Conservation (phyloP, 1,140 invertebrate species). For the Triops longicaudatus region DNA sequence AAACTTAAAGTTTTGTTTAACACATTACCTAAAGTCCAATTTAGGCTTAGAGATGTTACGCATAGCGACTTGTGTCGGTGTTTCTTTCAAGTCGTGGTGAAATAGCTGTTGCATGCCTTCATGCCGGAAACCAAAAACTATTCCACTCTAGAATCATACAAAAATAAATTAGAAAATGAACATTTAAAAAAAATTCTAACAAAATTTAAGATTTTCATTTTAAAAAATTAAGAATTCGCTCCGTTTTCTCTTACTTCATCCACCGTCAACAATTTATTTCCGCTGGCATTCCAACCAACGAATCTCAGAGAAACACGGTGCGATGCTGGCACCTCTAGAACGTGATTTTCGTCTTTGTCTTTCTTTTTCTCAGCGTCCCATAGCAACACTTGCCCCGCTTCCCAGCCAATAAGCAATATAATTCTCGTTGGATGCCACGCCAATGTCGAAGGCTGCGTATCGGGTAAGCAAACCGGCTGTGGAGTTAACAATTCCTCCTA, state of each 20-base stretch:
- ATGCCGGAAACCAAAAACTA: not conserved
- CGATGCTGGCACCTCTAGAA: not conserved
- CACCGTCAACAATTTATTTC: not conserved
- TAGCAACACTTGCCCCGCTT: not conserved
- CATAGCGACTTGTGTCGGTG: not conserved
- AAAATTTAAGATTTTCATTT: not conserved
- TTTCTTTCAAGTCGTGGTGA: constrained; percentile 8
- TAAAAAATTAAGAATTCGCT: too few species aligned
- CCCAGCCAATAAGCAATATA: not conserved
- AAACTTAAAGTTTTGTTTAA: too few species aligned
- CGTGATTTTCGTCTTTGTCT: not conserved
- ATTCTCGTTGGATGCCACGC: not conserved
- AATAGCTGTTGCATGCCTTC: not conserved
- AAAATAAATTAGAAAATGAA: not conserved
- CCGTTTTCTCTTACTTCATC: not conserved
- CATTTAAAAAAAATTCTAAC: not conserved
- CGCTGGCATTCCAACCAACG: not conserved
- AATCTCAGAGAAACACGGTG: not conserved
- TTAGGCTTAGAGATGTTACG: not conserved
- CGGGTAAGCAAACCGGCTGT: not conserved
- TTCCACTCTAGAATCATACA: not conserved
- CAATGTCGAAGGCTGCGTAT: not conserved
- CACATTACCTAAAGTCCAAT: not conserved
- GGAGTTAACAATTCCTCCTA: not conserved
- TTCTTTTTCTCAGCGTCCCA: not conserved